phyloP scores from a whole-genome alignment of 2,888 invertebrate species.

The Tyria jacobaeae region DNA sequence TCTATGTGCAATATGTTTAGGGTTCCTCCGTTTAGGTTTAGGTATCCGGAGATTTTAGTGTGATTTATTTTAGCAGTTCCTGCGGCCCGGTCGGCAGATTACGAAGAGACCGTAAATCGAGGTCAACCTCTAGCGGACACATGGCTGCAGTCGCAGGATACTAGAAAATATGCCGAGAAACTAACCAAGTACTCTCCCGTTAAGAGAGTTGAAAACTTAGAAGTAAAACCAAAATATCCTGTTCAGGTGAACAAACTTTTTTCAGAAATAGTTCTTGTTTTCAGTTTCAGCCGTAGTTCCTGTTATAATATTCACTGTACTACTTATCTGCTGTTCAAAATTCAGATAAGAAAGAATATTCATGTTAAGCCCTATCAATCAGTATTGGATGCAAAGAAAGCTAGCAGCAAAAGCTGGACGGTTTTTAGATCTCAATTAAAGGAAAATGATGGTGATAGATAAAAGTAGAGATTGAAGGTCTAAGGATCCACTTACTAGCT shows the following conservation, averaged over 20 bases:
- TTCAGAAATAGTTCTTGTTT: not conserved
- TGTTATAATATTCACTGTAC: too few relatives aligned
- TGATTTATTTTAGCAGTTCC: constrained; percentile 41
- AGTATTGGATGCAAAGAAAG: too few relatives aligned
- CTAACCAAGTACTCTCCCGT: constrained; percentile 56
- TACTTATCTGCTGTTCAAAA: too few relatives aligned
- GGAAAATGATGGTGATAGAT: too few relatives aligned
- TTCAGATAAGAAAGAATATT: too few relatives aligned
- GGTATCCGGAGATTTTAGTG: not conserved
- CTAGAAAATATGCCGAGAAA: constrained; percentile 62
- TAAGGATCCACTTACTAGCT: too few relatives aligned
- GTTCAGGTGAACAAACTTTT: constrained; percentile 1
- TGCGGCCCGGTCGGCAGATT: constrained; percentile 44
- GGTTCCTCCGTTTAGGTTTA: too few relatives aligned
- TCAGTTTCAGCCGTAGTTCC: not conserved
- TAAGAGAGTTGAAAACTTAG: constrained; percentile 6
- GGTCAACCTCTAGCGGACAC: constrained; percentile 52
- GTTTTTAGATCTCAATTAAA: too few relatives aligned
- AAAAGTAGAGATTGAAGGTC: too few relatives aligned
- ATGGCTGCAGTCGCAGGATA: constrained; percentile 62
- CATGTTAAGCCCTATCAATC: too few relatives aligned
- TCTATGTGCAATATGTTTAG: too few relatives aligned
- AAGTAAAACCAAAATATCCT: not conserved
- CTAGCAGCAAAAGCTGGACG: too few relatives aligned
- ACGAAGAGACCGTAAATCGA: constrained; percentile 44